Conservation (phyloP, 2,888 invertebrate species). For the Ctena decussata region DNA sequence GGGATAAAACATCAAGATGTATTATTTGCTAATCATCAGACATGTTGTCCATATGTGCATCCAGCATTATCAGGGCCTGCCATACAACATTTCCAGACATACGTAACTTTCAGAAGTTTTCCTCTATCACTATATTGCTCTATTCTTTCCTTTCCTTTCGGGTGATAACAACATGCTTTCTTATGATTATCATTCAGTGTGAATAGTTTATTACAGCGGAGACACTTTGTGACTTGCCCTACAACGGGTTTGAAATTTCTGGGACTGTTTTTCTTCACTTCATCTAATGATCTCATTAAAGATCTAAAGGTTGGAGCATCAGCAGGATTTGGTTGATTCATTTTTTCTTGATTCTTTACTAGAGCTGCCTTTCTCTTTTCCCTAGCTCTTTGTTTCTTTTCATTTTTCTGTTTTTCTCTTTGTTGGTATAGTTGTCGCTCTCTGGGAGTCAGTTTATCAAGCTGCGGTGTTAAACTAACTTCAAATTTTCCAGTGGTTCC, state of each 20-base stretch:
- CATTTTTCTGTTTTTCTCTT: conserved; percentile 41
- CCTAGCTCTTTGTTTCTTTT: conserved; percentile 55
- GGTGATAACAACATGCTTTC: conserved; percentile 83
- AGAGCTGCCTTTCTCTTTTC: conserved; percentile 50
- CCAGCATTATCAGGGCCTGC: conserved; percentile 79
- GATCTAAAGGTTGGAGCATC: conserved; percentile 68
- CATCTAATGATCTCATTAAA: conserved; percentile 70
- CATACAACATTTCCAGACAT: conserved; percentile 84
- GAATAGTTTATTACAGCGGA: conserved; percentile 84
- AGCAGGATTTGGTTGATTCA: conserved; percentile 9
- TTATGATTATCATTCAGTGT: conserved; percentile 83
- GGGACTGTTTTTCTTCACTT: conserved; percentile 57
- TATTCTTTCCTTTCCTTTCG: conserved; percentile 79
- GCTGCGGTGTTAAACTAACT: conserved; percentile 43
- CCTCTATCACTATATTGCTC: conserved; percentile 82
- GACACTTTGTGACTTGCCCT: conserved; percentile 80
- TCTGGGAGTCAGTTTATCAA: conserved; percentile 22
- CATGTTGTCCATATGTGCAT: conserved; percentile 82
- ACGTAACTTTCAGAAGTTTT: conserved; percentile 76
- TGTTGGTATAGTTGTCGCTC: conserved; percentile 44
- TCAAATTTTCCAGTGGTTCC: conserved; percentile 58
- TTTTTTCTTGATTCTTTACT: conserved; percentile 43
- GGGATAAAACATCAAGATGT: too few species aligned
- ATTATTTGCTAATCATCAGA: too few species aligned
- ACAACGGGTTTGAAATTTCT: conserved; percentile 62